Evolutionary conservation across 2,113 vertebrate species (phyloP).

Genomic region (Heterochromis multidens): DNA sequence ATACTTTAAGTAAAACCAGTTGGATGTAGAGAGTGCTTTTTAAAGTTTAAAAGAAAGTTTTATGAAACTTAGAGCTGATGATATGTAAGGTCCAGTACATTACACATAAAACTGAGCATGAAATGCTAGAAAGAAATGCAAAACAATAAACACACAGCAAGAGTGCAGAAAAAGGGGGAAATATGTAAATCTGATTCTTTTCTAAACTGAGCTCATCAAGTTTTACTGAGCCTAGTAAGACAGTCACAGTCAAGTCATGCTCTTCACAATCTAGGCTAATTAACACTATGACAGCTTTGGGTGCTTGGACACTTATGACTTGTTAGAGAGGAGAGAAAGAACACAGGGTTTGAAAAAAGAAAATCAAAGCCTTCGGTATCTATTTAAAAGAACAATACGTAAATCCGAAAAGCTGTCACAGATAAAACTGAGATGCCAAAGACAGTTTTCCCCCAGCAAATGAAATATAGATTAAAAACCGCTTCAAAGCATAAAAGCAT

Average conservation of each 20-base stretch:
- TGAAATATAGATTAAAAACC: slow-evolving; percentile 19
- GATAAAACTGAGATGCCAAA: background rate
- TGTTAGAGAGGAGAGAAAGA: background rate
- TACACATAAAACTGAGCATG: background rate
- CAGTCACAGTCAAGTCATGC: slow-evolving; percentile 21
- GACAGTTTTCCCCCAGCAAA: background rate
- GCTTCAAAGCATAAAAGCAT: background rate
- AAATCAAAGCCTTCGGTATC: background rate
- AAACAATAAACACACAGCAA: background rate
- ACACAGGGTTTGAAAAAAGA: background rate
- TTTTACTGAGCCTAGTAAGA: background rate
- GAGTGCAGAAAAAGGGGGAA: background rate
- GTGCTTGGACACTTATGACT: slow-evolving; percentile 11
- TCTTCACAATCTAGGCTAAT: slow-evolving; percentile 42
- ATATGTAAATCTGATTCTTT: background rate
- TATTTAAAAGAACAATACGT: slow-evolving; percentile 12
- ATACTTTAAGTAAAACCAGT: background rate
- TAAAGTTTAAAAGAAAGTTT: background rate
- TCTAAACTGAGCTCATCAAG: background rate
- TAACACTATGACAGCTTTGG: slow-evolving; percentile 44
- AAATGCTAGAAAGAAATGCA: background rate
- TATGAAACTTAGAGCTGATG: background rate
- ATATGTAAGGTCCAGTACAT: background rate
- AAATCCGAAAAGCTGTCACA: background rate
- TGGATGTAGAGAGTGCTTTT: background rate